Conservation (phyloP, 92 coral and sea anemone species). For the Heteractis magnifica region DNA sequence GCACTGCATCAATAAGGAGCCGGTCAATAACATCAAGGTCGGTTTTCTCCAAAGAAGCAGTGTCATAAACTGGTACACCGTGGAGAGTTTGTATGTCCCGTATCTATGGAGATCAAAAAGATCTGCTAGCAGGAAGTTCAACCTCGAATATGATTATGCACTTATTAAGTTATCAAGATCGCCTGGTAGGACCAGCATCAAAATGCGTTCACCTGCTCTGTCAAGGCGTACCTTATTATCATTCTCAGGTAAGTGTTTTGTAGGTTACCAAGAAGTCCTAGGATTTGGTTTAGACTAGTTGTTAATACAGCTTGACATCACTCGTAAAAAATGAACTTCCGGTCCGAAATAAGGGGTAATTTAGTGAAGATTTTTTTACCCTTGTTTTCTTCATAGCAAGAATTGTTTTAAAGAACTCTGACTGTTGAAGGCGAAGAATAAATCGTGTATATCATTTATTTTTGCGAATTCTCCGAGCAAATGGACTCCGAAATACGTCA, state of each 20-base stretch:
- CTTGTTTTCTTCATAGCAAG: too few species aligned
- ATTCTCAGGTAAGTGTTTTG: constrained; percentile 35
- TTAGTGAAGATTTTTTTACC: too few species aligned
- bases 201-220: constrained; percentile 27
- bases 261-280: not conserved
- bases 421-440: too few species aligned
- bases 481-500: too few species aligned
- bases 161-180: constrained; percentile 39
- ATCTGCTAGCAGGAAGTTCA: not conserved
- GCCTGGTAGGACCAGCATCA: constrained; percentile 23
- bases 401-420: not conserved
- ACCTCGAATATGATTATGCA: constrained; percentile 45
- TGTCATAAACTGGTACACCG: constrained; percentile 56
- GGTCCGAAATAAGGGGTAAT: too few species aligned
- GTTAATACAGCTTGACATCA: too few species aligned
- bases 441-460: too few species aligned
- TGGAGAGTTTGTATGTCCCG: constrained; percentile 35
- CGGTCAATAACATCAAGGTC: constrained; percentile 42
- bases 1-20: constrained; percentile 61
- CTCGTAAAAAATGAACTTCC: too few species aligned
- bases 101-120: constrained; percentile 8
- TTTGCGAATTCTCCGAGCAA: too few species aligned
- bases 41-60: constrained; percentile 68
- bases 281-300: not conserved
- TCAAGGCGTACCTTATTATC: constrained; percentile 23